These are phyloP conservation scores for Uria lomvia DNA, from an alignment of 2,113 vertebrate species.

Conservation along the genomic window DNA sequence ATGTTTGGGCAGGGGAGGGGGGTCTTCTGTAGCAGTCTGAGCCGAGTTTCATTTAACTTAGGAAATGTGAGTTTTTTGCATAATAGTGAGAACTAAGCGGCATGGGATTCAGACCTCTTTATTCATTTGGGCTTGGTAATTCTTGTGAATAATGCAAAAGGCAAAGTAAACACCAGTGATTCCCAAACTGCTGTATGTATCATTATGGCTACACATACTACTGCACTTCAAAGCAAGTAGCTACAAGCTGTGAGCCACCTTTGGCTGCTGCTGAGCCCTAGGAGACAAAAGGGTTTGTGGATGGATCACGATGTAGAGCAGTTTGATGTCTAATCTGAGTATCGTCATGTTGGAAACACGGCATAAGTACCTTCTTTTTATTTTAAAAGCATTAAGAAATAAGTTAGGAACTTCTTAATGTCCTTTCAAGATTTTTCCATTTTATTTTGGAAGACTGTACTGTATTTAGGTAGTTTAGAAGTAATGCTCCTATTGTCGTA, in stretches of 20 bases:
- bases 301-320: neutral
- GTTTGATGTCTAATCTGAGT: neutral
- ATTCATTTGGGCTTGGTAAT: neutral
- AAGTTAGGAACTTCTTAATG: neutral
- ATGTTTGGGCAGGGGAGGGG: neutral
- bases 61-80: neutral
- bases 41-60: neutral
- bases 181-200: neutral
- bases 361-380: neutral
- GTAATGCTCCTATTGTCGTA: neutral
- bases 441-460: neutral
- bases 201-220: neutral
- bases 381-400: neutral
- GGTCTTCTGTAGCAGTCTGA: neutral
- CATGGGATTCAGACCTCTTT: neutral
- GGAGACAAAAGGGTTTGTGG: neutral
- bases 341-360: accelerated
- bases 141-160: constrained; percentile 9
- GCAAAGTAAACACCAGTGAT: neutral
- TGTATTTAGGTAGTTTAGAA: neutral
- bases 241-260: neutral
- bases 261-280: neutral
- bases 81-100: neutral
- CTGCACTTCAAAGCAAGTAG: neutral
- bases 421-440: neutral